Base-by-base conservation (phyloP, 1,140 invertebrate genomes). In the Zaprionus kolodkinae region DNA sequence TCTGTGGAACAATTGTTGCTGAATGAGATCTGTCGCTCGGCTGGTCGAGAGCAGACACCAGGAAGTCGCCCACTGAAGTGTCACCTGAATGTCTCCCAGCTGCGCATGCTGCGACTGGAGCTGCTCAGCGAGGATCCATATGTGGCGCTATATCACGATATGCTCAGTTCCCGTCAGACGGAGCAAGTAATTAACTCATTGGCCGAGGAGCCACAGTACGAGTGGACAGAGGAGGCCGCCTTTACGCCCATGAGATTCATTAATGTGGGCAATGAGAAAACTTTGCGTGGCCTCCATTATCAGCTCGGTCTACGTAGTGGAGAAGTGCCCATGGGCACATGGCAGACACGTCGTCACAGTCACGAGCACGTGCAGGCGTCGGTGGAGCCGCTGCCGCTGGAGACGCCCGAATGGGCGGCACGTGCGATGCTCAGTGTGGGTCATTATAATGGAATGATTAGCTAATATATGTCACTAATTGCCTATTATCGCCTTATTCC, bases 141-240 rank as follows among this genome's bases (percentile, higher is more conserved):
- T 62, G 96, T 99, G 75, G 94, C 96, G 36, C 94, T 99, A 10
- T 99, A 96, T 92, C 96, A 99, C 92, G 95, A 99, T 83, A 96
- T 99, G 6, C 94, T 99, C 38, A 84, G 70, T 25, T 27, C n/a
- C 6, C 59, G 27, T 21, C 73, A 87, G 64, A 30, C 48, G 4
- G 55, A 70, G 12, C 52, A 78, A 40, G 36, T 87, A 25, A 45
- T 84, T 50, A 52, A 54, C 5, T 54, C 77, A 21, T 43, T 83
- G 12, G 77, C 83, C 30, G 79, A 77, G n/a, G 66, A 70, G 0
- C 17, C 57, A 9, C 12, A 33, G 6, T 5, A 30, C n/a, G 35
- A 71, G 33, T 10, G 3, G 3, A 35, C 56, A 9, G n/a, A n/a
- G 12, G 36, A 10, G 10, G n/a, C 30, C 12, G 33, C 33, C 6